A percentile compares a stretch with the other conserved stretches of the same genome.
Conservation (phyloP, 2,797 vertebrate species). For the Gallirallus australis region DNA sequence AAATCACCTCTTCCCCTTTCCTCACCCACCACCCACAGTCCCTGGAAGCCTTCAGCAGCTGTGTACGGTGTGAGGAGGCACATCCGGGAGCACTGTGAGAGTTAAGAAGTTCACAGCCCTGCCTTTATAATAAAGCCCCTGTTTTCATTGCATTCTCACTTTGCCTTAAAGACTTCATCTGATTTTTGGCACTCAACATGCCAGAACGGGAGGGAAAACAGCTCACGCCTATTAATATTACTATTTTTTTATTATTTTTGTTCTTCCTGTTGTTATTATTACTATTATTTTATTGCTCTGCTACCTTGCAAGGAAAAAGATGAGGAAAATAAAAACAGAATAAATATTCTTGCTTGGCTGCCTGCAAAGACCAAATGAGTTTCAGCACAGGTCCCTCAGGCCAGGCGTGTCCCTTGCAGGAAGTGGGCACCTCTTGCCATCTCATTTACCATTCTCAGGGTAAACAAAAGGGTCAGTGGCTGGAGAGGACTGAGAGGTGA, state of each 20-base stretch:
- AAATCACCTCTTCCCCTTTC: constrained; percentile 44
- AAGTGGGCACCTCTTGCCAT: background rate
- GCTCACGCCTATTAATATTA: background rate
- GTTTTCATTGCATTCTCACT: constrained; percentile 59
- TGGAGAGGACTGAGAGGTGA: background rate
- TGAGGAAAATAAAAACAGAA: background rate
- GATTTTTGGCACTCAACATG: constrained; percentile 51
- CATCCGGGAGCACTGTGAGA: background rate
- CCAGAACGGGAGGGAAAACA: background rate
- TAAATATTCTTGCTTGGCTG: background rate
- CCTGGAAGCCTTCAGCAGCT: constrained; percentile 41
- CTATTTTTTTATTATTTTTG: constrained; percentile 23
- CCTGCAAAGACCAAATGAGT: background rate
- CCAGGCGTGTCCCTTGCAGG: background rate
- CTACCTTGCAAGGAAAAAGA: background rate
- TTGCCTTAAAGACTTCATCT: background rate
- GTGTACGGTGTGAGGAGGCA: constrained; percentile 18
- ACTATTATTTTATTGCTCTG: constrained; percentile 23
- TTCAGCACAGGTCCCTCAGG: background rate
- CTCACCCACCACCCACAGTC: constrained; percentile 61
- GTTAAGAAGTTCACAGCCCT: constrained; percentile 61
- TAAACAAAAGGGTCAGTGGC: background rate
- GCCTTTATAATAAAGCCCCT: constrained; percentile 44
- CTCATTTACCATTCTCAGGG: background rate
- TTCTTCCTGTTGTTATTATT: background rate